Evolutionary conservation across 2,888 invertebrate species (phyloP).

Genomic region (Tachina grossa): DNA sequence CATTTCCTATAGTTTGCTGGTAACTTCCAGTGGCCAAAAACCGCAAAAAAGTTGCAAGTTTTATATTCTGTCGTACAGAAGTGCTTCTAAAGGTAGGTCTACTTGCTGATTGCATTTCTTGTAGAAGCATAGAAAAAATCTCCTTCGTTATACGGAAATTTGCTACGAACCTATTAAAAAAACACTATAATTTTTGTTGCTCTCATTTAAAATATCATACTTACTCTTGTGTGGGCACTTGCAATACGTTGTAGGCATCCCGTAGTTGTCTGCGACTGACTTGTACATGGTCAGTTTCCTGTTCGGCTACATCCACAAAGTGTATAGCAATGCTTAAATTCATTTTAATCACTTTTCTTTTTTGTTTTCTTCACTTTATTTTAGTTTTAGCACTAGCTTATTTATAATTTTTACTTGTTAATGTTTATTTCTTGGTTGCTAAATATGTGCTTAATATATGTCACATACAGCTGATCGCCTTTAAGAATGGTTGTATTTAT

Average conservation of each 20-base stretch:
- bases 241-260: neutral
- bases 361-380: no score
- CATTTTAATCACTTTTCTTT: no score
- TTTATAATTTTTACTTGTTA: no score
- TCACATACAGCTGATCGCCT: no score
- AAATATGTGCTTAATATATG: no score
- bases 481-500: no score
- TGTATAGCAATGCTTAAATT: neutral
- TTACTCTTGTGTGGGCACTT: neutral
- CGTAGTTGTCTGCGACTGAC: neutral
- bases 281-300: neutral
- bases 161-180: conserved; percentile 1
- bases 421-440: no score
- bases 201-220: no score
- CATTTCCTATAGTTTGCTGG: neutral
- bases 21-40: neutral
- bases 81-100: neutral
- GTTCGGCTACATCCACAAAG: neutral
- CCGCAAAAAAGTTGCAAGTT: conserved; percentile 14
- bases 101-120: neutral
- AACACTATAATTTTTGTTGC: neutral
- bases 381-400: no score
- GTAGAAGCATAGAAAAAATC: neutral
- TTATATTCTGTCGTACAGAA: neutral
- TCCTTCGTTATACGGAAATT: neutral